Evolutionary conservation across 2,888 invertebrate genomes (phyloP).

Genomic region (Papilio gigon): DNA sequence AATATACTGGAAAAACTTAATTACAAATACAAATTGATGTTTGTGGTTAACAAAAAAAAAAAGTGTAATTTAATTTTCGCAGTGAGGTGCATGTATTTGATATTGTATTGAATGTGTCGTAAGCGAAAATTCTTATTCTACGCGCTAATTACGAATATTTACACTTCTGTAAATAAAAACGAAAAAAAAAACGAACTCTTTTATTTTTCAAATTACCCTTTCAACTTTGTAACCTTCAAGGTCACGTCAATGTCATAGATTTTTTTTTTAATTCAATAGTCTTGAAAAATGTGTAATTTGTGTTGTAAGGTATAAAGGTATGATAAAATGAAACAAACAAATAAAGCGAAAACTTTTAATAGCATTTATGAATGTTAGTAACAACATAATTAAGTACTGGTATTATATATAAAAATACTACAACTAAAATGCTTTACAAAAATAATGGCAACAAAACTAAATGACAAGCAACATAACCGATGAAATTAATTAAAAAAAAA

Average conservation of each 20-base stretch:
- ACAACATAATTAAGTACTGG: conserved; percentile 48
- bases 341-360: conserved; percentile 57
- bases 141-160: conserved; percentile 60
- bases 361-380: conserved; percentile 55
- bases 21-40: conserved; percentile 2
- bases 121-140: conserved; percentile 54
- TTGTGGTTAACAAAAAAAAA: background rate
- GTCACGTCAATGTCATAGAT: too few species aligned
- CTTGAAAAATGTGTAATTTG: background rate
- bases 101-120: conserved; percentile 51
- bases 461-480: conserved; percentile 26
- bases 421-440: conserved; percentile 22
- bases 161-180: conserved; percentile 72
- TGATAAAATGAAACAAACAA: conserved; percentile 56
- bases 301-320: background rate
- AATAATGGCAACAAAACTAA: conserved; percentile 29
- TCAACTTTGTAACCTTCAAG: too few species aligned
- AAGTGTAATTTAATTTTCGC: conserved; percentile 20
- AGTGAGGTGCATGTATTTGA: conserved; percentile 39
- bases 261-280: too few species aligned
- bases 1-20: conserved; percentile 11
- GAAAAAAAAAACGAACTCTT: conserved; percentile 42
- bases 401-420: background rate
- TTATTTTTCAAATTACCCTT: conserved; percentile 39
- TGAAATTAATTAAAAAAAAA: background rate